phyloP scores from a whole-genome alignment of 2,888 invertebrate species.

The Augochlorella aurata region DNA sequence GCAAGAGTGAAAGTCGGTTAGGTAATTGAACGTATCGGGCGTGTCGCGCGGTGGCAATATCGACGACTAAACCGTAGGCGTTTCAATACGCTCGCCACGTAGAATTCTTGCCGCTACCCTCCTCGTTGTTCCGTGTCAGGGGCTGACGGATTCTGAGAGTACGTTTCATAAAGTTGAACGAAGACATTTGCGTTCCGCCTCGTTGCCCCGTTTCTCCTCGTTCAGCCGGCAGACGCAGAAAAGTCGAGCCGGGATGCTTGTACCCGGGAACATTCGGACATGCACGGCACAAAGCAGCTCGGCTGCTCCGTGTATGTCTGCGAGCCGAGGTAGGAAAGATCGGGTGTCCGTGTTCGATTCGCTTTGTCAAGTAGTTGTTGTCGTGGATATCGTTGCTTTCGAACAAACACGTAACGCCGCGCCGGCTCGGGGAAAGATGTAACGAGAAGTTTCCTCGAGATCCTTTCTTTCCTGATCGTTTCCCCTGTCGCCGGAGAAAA shows the following conservation, averaged over 20 bases:
- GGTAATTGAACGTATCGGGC: background rate
- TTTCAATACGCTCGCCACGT: constrained; percentile 16
- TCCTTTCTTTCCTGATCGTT: constrained; percentile 32
- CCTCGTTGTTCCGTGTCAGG: background rate
- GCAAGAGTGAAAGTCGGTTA: background rate
- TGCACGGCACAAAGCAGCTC: constrained; percentile 33
- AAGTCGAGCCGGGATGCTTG: constrained; percentile 36
- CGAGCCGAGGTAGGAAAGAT: background rate
- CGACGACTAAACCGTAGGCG: constrained; percentile 14
- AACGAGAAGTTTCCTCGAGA: constrained; percentile 56
- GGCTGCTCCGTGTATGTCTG: background rate
- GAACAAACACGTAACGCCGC: constrained; percentile 49
- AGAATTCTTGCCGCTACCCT: background rate
- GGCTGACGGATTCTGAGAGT: constrained; percentile 35
- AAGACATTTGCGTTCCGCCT: constrained; percentile 65
- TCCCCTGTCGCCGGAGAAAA: constrained; percentile 29
- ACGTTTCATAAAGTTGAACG: constrained; percentile 61
- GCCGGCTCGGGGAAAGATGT: constrained; percentile 24
- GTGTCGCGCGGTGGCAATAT: constrained; percentile 10
- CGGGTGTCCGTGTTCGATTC: constrained; percentile 33
- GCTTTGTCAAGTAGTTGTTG: constrained; percentile 55
- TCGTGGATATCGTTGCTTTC: constrained; percentile 56
- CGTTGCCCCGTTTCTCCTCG: constrained; percentile 56
- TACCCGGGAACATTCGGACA: constrained; percentile 35
- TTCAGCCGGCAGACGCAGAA: constrained; percentile 39